A percentile compares a stretch with the other conserved stretches of the same genome.
Conservation (phyloP, 2,888 invertebrate species). For the Stictocephala bisonia region DNA sequence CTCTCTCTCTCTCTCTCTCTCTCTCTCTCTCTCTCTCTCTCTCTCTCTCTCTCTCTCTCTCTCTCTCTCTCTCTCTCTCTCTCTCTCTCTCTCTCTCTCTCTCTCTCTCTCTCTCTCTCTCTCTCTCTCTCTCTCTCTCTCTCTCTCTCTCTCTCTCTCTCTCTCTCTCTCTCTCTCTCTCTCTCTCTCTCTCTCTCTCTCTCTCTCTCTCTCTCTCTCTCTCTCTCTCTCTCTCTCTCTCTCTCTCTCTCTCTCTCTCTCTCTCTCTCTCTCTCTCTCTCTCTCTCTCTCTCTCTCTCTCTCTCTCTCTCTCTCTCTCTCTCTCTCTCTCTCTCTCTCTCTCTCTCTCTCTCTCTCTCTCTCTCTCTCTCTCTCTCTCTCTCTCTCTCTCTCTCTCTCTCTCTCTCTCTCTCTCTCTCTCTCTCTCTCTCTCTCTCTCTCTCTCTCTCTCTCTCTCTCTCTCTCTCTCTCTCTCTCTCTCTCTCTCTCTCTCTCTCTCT, state of each 20-base stretch:
- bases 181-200: background rate
- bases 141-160: background rate
- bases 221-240: background rate
- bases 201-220: background rate
- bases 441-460: conserved; percentile 1
- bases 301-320: background rate
- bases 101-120: background rate
- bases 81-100: background rate
- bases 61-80: background rate
- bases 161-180: conserved; percentile 8
- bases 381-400: background rate
- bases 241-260: background rate
- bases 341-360: background rate
- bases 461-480: background rate
- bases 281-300: background rate
- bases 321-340: background rate
- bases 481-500: background rate
- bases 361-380: background rate
- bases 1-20: conserved; percentile 1
- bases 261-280: background rate
- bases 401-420: background rate
- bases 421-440: background rate
- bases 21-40: background rate
- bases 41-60: background rate
- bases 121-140: background rate